A percentile compares a stretch with the other conserved stretches of the same genome.
These are phyloP conservation scores for Lutraria rhynchaena DNA, from an alignment of 1,140 invertebrate genomes.

Conservation along the genomic window DNA sequence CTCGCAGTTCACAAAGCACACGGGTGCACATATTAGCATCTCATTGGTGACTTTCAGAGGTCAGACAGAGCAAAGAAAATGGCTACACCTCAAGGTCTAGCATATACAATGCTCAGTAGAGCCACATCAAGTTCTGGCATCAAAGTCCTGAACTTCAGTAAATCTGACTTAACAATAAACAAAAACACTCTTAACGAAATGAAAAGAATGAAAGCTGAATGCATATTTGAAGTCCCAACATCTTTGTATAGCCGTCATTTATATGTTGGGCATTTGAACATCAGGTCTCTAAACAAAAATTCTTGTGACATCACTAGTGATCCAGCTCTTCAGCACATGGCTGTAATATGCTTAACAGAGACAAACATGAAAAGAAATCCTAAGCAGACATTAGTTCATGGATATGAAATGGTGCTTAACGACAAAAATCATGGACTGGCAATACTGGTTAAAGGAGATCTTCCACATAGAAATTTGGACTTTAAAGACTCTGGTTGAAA, in stretches of 20 bases:
- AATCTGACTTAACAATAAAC: slow-evolving; percentile 44
- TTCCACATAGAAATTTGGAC: no score
- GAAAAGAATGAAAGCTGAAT: background rate
- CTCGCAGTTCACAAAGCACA: slow-evolving; percentile 45
- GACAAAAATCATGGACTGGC: no score
- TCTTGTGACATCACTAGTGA: slow-evolving; percentile 24
- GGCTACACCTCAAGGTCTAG: slow-evolving; percentile 43
- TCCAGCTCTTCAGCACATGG: slow-evolving; percentile 44
- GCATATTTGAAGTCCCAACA: slow-evolving; percentile 23
- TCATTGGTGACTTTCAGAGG: slow-evolving; percentile 38
- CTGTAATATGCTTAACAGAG: slow-evolving; percentile 42
- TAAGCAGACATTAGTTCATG: slow-evolving; percentile 29
- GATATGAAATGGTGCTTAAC: slow-evolving; percentile 30
- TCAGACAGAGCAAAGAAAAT: slow-evolving; percentile 42
- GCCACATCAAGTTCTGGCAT: slow-evolving; percentile 27
- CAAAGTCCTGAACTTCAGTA: slow-evolving; percentile 29
- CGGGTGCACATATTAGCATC: slow-evolving; percentile 33
- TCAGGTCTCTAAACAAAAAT: slow-evolving; percentile 43
- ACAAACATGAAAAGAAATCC: slow-evolving; percentile 16
- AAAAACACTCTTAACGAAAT: no score
- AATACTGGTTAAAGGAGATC: no score
- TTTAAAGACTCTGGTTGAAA: slow-evolving; percentile 37
- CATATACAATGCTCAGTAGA: slow-evolving; percentile 52
- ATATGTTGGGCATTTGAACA: slow-evolving; percentile 39
- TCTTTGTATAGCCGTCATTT: slow-evolving; percentile 28